Evolutionary conservation across 2,888 invertebrate species (phyloP), one percentile per base, ranked within the genome.

Genomic region (Itoplectis maculator): DNA sequence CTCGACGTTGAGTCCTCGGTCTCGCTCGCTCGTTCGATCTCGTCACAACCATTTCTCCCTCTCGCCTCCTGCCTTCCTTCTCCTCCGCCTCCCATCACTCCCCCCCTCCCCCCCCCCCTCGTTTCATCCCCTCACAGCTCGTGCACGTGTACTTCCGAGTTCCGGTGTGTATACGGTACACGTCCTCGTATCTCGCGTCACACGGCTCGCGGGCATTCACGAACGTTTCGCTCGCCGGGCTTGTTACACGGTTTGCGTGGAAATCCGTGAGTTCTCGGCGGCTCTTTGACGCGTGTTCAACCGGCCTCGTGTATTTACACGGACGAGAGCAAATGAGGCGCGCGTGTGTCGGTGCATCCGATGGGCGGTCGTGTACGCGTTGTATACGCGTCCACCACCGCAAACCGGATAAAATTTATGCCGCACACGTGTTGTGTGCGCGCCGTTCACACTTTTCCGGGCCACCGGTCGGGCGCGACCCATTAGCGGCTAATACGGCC

Each of bases 101-200:
- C 29, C 49, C n/a, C 63, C 20, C 73, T 70, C 23, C 35, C 54
- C 51, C 66, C 20, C 54, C 40, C 47, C 42, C 45, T 11, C 18
- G 59, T 8, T 1, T 2, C 42, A 9, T 9, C 40, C 15, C 37
- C 54, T 20, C 73, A 56, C 74, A 72, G 66, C 69, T 65, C 70
- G 65, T 81, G 56, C 79, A 79, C 82, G 82, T 83, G 82, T 68
- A 79, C 69, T 83, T 77, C 77, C 79, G 75, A 75, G 79, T 79
- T 82, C 79, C 77, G 82, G 79, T 77, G 72, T 83, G 73, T 68
- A 2, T 29, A 29, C 73, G 61, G 29, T 63, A 61, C 51, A 56
- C 51, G 29, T 13, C 29, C 47, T 63, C 45, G 61, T 69, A 11
- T 18, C 54, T 69, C 68, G 37, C 6, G 49, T 59, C 54, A 69